Evolutionary conservation across 92 coral and sea anemone species (phyloP).

Genomic region (Porites cylindrica): DNA sequence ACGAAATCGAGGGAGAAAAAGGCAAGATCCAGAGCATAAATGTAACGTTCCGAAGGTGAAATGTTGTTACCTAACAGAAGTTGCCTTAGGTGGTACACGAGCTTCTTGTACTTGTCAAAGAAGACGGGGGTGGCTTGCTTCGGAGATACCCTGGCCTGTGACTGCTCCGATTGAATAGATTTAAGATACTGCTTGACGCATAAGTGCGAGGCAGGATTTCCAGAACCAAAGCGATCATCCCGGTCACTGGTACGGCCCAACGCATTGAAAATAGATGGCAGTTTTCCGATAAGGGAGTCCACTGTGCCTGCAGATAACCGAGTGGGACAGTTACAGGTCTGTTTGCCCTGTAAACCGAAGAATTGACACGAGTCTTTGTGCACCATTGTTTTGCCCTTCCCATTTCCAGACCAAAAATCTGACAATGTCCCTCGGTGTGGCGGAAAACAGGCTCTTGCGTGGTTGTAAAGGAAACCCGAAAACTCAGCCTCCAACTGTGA

Average conservation of each 20-base stretch:
- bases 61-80: too few relatives aligned
- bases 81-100: too few relatives aligned
- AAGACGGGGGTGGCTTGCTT: too few relatives aligned
- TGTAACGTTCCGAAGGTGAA: too few relatives aligned
- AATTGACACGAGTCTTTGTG: slow-evolving; percentile 32
- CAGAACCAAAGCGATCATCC: slow-evolving; percentile 61
- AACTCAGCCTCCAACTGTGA: too few relatives aligned
- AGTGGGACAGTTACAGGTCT: slow-evolving; percentile 61
- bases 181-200: slow-evolving; percentile 16
- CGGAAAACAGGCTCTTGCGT: too few relatives aligned
- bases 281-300: slow-evolving; percentile 13
- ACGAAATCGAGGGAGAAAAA: slow-evolving; percentile 46
- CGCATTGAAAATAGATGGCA: too few relatives aligned
- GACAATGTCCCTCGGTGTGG: slow-evolving; percentile 51
- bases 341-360: slow-evolving; percentile 36
- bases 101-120: too few relatives aligned
- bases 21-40: too few relatives aligned
- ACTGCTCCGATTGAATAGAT: too few relatives aligned
- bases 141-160: too few relatives aligned
- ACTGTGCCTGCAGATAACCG: slow-evolving; percentile 80
- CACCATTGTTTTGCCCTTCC: slow-evolving; percentile 57
- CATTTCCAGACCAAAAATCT: slow-evolving; percentile 64
- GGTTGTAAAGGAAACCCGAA: too few relatives aligned
- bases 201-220: slow-evolving; percentile 65
- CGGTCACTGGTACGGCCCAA: background rate